Evolutionary conservation across 2,113 vertebrate genomes (phyloP), one percentile per base, ranked within the genome.

Genomic region (Saccopteryx leptura): DNA sequence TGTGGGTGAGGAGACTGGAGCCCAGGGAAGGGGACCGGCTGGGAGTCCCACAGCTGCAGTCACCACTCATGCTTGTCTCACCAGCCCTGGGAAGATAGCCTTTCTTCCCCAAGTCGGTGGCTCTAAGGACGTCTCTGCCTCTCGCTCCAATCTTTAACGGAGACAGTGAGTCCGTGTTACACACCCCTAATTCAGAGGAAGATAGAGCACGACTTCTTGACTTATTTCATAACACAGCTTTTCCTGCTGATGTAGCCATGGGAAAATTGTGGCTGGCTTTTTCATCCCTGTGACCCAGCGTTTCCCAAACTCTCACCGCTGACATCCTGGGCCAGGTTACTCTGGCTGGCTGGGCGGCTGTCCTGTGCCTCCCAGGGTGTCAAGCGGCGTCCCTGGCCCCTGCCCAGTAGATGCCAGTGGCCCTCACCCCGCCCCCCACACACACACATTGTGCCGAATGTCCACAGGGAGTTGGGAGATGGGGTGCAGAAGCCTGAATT

Each of bases 281-380:
- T 23, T 28, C 48, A 6, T 72, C 26, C 86, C 54, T 31, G 6
- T 24, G 9, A 52, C 12, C 56, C 65, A 23, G 63, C 1, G 0
- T 33, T 69, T 39, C 39, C 39, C 60, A 26, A 1, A 21, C 60
- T 68, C 54, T 1, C 9, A 1, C 8, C 1, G 7, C 46, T 1
- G 24, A 9, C 26, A 0, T 46, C 13, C 31, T 1, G 48, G 48
- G 48, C 39, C 1, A 17, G 15, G 1, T n/a, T 4, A 4, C 19
- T 9, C 26, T 12, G 24, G 61, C 46, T 13, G 7, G 48, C 13
- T 19, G 39, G 65, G 24, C 1, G 0, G 26, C 24, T 58, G 10
- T 28, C 54, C 68, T 18, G n/a, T 5, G 50, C 33, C 12, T 54
- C 19, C 0, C 0, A n/a, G 23, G 39, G 2, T 48, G 31, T 9